A percentile compares a stretch with the other conserved stretches of the same genome.
Evolutionary conservation across 2,797 vertebrate genomes (phyloP).

Genomic region (Todus mexicanus): DNA sequence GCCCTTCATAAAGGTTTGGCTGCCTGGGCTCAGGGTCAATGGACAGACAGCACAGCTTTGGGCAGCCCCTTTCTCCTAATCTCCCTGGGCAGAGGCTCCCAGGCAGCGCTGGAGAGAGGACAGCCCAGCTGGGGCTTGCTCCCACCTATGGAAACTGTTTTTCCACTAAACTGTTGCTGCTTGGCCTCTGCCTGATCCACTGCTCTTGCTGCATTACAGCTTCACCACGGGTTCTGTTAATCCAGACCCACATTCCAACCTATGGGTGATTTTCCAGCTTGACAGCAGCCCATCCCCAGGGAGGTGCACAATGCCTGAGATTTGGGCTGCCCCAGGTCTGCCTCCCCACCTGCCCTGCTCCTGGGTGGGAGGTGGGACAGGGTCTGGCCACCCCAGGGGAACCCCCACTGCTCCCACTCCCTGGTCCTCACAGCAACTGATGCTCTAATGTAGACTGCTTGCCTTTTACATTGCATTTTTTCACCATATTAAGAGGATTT

Average conservation of each 20-base stretch:
- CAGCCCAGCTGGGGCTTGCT: not conserved
- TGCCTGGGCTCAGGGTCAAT: not conserved
- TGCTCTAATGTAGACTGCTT: not conserved
- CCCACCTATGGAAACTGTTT: fast-evolving
- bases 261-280: fast-evolving
- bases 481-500: constrained; percentile 19
- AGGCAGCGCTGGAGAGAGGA: fast-evolving
- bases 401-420: not conserved
- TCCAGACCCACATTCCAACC: not conserved
- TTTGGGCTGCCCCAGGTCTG: not conserved
- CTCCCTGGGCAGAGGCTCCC: not conserved
- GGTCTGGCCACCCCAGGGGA: not conserved
- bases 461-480: not conserved
- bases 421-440: not conserved
- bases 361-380: fast-evolving
- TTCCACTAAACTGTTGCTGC: not conserved
- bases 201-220: not conserved
- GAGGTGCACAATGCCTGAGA: fast-evolving
- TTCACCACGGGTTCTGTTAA: not conserved
- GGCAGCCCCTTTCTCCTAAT: not conserved
- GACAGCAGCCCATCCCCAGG: not conserved
- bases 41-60: not conserved
- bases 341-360: fast-evolving
- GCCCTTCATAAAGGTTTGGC: not conserved
- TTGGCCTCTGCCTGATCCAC: not conserved